Evolutionary conservation across 2,797 vertebrate species (phyloP).

Genomic region (Danionella dracula): DNA sequence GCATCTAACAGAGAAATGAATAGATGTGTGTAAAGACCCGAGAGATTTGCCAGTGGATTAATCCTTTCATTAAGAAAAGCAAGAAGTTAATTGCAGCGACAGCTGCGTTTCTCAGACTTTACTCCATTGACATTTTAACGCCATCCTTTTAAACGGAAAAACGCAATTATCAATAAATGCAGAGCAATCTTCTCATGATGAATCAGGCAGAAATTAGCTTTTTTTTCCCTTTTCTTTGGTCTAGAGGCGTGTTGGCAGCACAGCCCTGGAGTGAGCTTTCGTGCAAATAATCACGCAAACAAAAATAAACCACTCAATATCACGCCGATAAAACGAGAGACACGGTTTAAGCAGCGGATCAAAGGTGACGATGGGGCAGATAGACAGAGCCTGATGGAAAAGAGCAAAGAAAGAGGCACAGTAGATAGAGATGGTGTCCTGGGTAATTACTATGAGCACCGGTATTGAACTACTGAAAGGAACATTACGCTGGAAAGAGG

Average conservation of each 20-base stretch:
- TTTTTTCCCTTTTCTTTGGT: conserved; percentile 55
- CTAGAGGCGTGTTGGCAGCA: conserved; percentile 59
- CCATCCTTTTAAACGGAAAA: conserved; percentile 68
- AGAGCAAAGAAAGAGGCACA: conserved; percentile 11
- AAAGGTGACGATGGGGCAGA: conserved; percentile 37
- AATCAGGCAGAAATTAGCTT: conserved; percentile 70
- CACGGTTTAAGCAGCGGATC: conserved; percentile 41
- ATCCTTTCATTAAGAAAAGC: conserved; percentile 77
- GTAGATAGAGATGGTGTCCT: conserved; percentile 41
- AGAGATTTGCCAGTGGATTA: conserved; percentile 74
- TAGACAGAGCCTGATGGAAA: not conserved
- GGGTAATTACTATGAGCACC: conserved; percentile 18
- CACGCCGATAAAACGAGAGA: conserved; percentile 47
- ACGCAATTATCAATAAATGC: conserved; percentile 81
- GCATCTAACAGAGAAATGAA: conserved; percentile 64
- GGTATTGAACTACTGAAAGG: conserved; percentile 13
- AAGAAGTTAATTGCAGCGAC: conserved; percentile 79
- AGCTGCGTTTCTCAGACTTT: conserved; percentile 76
- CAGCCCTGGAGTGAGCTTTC: conserved; percentile 54
- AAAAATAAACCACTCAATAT: conserved; percentile 67
- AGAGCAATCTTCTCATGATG: conserved; percentile 68
- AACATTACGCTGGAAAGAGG: conserved; percentile 2
- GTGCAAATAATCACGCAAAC: conserved; percentile 43
- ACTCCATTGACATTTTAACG: conserved; percentile 63
- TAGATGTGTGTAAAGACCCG: conserved; percentile 68